These are phyloP conservation scores for Alviniconcha strummeri DNA, from an alignment of 2,888 invertebrate species.

Conservation along the genomic window DNA sequence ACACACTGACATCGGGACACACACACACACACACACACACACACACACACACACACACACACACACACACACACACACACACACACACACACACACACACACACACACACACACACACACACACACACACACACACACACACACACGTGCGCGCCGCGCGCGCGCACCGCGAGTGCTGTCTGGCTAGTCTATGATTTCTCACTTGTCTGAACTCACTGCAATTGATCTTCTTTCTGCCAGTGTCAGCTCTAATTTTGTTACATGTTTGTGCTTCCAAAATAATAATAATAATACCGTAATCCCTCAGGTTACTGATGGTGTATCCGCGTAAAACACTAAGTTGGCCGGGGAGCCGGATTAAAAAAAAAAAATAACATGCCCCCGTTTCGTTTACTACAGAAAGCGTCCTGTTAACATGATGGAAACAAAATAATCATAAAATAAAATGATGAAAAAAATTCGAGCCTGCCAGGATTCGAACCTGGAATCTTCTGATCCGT, in stretches of 20 bases:
- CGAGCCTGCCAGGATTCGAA: conserved; percentile 46
- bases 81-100: too few species aligned
- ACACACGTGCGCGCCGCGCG: not conserved
- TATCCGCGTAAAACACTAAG: too few species aligned
- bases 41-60: not conserved
- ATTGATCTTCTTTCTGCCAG: too few species aligned
- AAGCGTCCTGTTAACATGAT: not conserved
- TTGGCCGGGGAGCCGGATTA: not conserved
- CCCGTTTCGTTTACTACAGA: not conserved
- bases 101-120: not conserved
- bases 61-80: too few species aligned
- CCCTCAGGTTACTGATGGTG: too few species aligned
- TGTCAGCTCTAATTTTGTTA: too few species aligned
- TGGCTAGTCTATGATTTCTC: too few species aligned
- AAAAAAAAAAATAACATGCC: not conserved
- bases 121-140: not conserved
- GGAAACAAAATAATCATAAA: not conserved
- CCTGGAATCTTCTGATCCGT: conserved; percentile 46
- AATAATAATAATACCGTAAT: too few species aligned
- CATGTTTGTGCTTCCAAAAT: too few species aligned
- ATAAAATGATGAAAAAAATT: conserved; percentile 10
- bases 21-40: not conserved
- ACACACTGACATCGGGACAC: not conserved
- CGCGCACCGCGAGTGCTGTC: too few species aligned
- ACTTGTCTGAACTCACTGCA: too few species aligned